Conservation (phyloP, 2,888 invertebrate genomes). For the Oscheius sp. region DNA sequence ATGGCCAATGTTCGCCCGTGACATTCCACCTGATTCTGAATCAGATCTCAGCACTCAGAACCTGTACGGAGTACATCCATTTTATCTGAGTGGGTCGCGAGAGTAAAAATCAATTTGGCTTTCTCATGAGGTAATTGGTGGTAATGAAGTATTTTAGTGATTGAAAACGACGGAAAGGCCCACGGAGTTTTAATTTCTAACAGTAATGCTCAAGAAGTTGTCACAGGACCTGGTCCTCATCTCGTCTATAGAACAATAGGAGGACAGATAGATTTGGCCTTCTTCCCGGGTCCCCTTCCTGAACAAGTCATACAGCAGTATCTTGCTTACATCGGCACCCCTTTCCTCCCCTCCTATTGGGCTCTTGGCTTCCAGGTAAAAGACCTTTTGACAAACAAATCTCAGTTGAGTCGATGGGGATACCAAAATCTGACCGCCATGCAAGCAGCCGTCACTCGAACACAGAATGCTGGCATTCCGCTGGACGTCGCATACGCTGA, state of each 20-base stretch:
- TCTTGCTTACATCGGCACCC: conserved; percentile 61
- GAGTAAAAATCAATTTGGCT: neutral
- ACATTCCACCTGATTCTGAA: conserved; percentile 55
- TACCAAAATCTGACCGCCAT: conserved; percentile 58
- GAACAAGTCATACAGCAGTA: conserved; percentile 70
- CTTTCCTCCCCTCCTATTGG: conserved; percentile 70
- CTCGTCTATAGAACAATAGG: conserved; percentile 79
- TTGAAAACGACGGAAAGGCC: conserved; percentile 65
- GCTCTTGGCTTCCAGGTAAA: conserved; percentile 63
- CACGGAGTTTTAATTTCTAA: conserved; percentile 67
- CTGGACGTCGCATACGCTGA: conserved; percentile 63
- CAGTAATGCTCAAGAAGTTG: conserved; percentile 66
- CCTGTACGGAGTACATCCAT: conserved; percentile 66
- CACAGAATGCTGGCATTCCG: conserved; percentile 57
- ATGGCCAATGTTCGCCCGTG: conserved; percentile 64
- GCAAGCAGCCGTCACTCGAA: conserved; percentile 54
- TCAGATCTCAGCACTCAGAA: conserved; percentile 48
- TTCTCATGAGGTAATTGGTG: neutral
- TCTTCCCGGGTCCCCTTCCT: conserved; percentile 71
- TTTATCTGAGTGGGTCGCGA: conserved; percentile 50
- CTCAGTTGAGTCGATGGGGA: conserved; percentile 59
- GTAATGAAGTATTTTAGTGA: conserved; percentile 11
- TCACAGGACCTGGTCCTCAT: conserved; percentile 62
- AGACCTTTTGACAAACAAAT: no score
- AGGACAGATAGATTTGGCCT: conserved; percentile 68